Percentiles rank a stretch among this genome's conserved stretches.
These are phyloP conservation scores for Calidris pygmaea DNA, from an alignment of 2,113 vertebrate genomes.

Conservation along the genomic window DNA sequence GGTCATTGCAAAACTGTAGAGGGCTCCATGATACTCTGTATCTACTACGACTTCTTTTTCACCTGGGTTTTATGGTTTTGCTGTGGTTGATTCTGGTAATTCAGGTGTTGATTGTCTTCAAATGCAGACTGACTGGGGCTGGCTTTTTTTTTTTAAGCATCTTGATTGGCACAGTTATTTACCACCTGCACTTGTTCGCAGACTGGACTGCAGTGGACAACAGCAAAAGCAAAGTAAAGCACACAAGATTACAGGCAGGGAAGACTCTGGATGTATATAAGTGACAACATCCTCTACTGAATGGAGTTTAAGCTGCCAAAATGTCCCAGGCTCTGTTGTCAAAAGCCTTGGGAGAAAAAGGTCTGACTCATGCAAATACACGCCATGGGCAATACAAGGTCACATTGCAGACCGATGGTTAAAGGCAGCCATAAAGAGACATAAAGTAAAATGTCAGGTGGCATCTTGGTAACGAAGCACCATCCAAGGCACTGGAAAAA, in stretches of 20 bases:
- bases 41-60: not conserved
- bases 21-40: not conserved
- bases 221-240: not conserved
- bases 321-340: not conserved
- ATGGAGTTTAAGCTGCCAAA: not conserved
- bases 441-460: not conserved
- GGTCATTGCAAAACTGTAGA: not conserved
- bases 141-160: not conserved
- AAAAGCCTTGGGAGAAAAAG: not conserved
- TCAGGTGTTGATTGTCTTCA: not conserved
- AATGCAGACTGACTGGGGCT: not conserved
- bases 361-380: not conserved
- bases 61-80: not conserved
- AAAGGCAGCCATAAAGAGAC: not conserved
- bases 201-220: not conserved
- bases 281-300: not conserved
- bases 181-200: not conserved
- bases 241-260: not conserved
- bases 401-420: fast-evolving
- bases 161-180: not conserved
- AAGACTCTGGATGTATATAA: not conserved
- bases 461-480: not conserved
- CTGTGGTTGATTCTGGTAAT: not conserved
- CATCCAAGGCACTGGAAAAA: not conserved
- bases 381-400: not conserved